Conservation (phyloP, 2,888 invertebrate genomes). For the Drosophila longiperda region DNA sequence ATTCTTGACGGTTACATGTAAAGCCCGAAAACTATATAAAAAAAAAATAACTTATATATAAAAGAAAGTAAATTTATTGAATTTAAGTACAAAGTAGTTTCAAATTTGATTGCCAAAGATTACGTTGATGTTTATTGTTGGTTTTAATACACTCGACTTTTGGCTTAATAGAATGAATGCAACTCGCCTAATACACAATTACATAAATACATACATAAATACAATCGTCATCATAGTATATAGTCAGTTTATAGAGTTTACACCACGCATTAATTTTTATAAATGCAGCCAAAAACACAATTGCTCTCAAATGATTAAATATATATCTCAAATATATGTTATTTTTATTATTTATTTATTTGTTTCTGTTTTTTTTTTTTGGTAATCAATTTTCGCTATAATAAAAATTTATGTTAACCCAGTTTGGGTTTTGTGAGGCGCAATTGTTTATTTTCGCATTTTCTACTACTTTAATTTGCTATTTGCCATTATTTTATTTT, state of each 20-base stretch:
- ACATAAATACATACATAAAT: constrained; percentile 74
- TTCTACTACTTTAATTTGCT: constrained; percentile 63
- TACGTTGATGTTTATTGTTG: constrained; percentile 17
- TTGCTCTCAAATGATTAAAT: constrained; percentile 52
- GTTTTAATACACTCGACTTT: constrained; percentile 25
- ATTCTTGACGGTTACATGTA: neutral
- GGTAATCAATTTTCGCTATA: constrained; percentile 62
- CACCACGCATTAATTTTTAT: constrained; percentile 56
- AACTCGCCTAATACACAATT: constrained; percentile 66
- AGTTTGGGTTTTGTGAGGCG: constrained; percentile 39
- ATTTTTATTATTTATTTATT: neutral
- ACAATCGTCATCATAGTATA: constrained; percentile 71
- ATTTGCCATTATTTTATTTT: constrained; percentile 49
- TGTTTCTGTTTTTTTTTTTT: constrained; percentile 20
- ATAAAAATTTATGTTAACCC: constrained; percentile 49
- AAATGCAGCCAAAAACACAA: constrained; percentile 72
- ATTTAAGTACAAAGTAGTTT: constrained; percentile 11
- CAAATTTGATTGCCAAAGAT: constrained; percentile 37
- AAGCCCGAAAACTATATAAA: constrained; percentile 1
- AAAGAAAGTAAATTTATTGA: constrained; percentile 17
- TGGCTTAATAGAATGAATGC: constrained; percentile 65
- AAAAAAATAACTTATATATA: neutral
- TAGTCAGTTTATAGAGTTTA: constrained; percentile 65
- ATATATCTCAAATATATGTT: constrained; percentile 25
- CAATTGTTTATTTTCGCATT: constrained; percentile 13